Conservation (phyloP, 1,140 invertebrate species). For the Alviniconcha marisindica region DNA sequence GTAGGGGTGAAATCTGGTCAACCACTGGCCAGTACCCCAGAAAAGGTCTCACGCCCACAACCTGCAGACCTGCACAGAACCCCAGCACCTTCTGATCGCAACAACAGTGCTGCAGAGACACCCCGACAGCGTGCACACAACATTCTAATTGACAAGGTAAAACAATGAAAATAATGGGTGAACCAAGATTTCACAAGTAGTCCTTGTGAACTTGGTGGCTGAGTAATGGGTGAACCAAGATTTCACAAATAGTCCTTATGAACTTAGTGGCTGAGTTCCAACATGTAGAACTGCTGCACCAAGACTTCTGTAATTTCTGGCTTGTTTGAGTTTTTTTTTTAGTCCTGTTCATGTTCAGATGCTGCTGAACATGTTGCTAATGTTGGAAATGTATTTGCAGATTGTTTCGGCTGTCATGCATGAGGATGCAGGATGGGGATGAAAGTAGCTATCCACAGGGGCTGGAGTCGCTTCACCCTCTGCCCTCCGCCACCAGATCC, state of each 20-base stretch:
- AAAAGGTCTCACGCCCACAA: not conserved
- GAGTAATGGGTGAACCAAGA: too few relatives aligned
- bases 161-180: not conserved
- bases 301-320: too few relatives aligned
- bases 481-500: too few relatives aligned
- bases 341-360: too few relatives aligned
- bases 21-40: slow-evolving; percentile 28
- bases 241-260: too few relatives aligned
- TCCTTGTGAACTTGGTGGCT: too few relatives aligned
- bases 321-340: too few relatives aligned
- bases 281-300: too few relatives aligned
- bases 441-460: too few relatives aligned
- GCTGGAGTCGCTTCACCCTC: not conserved
- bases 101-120: not conserved
- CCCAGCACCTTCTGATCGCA: not conserved
- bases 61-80: not conserved
- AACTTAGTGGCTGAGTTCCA: too few relatives aligned
- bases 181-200: too few relatives aligned
- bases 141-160: slow-evolving; percentile 9
- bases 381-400: not conserved
- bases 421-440: not conserved
- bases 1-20: not conserved
- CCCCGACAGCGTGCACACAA: slow-evolving; percentile 18
- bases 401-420: slow-evolving; percentile 35
- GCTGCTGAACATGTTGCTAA: too few relatives aligned